phyloP scores from a whole-genome alignment of 2,888 invertebrate genomes.

The Sesamia inferens region DNA sequence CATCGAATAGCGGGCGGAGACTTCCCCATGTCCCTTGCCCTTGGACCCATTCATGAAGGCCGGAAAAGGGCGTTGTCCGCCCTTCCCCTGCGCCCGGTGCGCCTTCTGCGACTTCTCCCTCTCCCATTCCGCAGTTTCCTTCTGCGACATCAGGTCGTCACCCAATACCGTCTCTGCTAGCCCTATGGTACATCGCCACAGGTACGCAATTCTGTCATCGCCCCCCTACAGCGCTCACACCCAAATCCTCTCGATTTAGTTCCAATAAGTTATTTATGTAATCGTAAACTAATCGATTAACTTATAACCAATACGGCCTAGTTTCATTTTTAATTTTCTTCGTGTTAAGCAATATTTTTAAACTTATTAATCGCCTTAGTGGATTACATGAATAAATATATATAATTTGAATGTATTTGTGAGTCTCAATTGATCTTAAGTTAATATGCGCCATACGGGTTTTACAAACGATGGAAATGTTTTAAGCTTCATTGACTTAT shows the following conservation, averaged over 20 bases:
- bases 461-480: conserved; percentile 46
- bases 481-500: conserved; percentile 6
- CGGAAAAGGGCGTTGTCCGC: no score
- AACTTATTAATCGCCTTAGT: conserved; percentile 59
- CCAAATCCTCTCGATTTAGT: conserved; percentile 74
- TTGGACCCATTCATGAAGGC: no score
- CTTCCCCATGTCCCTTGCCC: no score
- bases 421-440: conserved; percentile 39
- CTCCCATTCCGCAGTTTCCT: no score
- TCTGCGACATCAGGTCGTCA: no score
- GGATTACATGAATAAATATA: conserved; percentile 66
- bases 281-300: conserved; percentile 76
- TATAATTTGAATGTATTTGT: conserved; percentile 60
- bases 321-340: conserved; percentile 69
- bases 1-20: no score
- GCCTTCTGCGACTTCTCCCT: no score
- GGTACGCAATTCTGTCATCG: conserved; percentile 51
- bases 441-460: conserved; percentile 43
- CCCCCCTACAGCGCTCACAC: conserved; percentile 52
- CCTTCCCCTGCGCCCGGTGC: no score
- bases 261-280: conserved; percentile 77
- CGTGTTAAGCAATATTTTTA: conserved; percentile 65
- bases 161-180: conserved; percentile 17
- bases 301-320: conserved; percentile 71
- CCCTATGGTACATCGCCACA: conserved; percentile 38